Conservation (phyloP, 2,797 vertebrate species). For the Vireo griseus region DNA sequence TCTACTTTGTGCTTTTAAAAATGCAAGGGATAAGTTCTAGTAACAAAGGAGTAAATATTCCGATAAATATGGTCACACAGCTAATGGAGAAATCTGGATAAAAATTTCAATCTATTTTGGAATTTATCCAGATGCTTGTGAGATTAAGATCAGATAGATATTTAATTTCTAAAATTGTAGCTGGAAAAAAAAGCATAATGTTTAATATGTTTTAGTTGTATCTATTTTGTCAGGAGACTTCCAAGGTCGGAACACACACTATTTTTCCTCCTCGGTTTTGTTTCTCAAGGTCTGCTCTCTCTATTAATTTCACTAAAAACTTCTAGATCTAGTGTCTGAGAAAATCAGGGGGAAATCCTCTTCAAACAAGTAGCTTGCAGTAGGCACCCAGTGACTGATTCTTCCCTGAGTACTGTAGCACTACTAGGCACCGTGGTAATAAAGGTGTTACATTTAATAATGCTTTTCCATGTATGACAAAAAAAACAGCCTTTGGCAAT, state of each 20-base stretch:
- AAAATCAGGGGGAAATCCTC: background rate
- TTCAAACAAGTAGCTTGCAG: background rate
- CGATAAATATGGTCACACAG: background rate
- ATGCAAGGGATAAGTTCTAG: background rate
- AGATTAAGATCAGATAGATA: background rate
- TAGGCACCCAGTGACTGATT: background rate
- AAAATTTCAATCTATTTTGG: background rate
- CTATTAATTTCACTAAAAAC: background rate
- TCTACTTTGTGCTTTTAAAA: background rate
- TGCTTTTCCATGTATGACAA: background rate
- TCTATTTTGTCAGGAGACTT: background rate
- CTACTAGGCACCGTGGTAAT: background rate
- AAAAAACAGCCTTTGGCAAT: conserved; percentile 1
- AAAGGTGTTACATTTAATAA: background rate
- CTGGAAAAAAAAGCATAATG: background rate
- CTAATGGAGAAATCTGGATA: background rate
- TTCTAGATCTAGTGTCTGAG: background rate
- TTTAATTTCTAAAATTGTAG: background rate
- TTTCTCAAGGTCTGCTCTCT: background rate
- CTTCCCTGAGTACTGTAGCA: background rate
- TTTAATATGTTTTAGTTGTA: background rate
- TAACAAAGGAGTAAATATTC: background rate
- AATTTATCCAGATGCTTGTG: background rate
- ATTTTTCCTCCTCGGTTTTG: background rate
- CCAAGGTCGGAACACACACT: background rate